Base-by-base conservation (phyloP, 2,888 invertebrate species). In the Archaeoteleia sp. region DNA sequence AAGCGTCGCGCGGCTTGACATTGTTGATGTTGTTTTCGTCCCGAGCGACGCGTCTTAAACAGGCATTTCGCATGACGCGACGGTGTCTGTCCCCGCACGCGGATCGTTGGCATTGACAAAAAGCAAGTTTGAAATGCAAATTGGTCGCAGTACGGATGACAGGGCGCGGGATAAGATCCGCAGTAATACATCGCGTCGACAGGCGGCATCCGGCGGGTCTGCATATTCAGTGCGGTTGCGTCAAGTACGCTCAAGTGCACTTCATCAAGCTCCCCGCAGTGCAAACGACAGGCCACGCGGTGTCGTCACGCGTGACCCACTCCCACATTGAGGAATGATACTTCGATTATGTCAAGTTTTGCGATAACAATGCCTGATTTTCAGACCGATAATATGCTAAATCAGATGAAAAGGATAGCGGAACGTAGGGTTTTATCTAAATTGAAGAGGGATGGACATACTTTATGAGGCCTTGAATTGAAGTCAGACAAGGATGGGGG, bases 171-270 rank as follows among this genome's bases (percentile, higher is more conserved):
- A 81, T 82, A 82, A 83, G 82, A 82, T 81, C 78, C 77, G 83
- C 82, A 78, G 82, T 81, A 83, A 83, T 83, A 82, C 77, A 82
- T 83, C 80, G 81, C 76, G 78, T 71, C 77, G 83, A 82, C 82
- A 80, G 76, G 67, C 78, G 77, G 78, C 82, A 79, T 83, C 83
- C 82, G 82, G 79, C 76, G 79, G 78, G 76, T 79, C 78, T 82
- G 81, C 82, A 82, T 82, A 82, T 82, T 82, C 81, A 81, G 82
- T 76, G 74, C 75, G 74, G 70, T 76, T 74, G 75, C 78, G 78
- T 77, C 79, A 74, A 78, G 73, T 75, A 76, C 75, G 74, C 73
- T 72, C 74, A 71, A 77, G 76, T 73, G 74, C 72, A 80, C 80
- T 80, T 80, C 71, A 80, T 80, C 78, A 79, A 80, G 78, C 74